Conservation (phyloP, 2,113 vertebrate genomes). For the Caracal caracal region DNA sequence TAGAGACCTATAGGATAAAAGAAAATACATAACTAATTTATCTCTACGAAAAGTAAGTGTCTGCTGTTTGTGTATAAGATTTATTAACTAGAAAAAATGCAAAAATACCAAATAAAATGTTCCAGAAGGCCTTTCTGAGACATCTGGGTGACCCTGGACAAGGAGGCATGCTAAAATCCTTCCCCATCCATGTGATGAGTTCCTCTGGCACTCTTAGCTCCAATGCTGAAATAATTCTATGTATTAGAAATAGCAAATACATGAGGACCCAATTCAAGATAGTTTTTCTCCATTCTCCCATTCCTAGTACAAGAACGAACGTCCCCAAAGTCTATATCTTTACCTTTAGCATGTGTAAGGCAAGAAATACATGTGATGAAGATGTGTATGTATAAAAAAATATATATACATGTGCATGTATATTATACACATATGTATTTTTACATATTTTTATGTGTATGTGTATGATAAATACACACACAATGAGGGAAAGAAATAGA, state of each 20-base stretch:
- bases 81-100: neutral
- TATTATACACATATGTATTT: neutral
- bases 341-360: neutral
- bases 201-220: neutral
- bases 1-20: neutral
- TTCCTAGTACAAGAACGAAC: neutral
- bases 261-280: neutral
- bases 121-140: neutral
- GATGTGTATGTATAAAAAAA: neutral
- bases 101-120: neutral
- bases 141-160: neutral
- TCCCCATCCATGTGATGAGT: neutral
- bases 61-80: neutral
- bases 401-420: neutral
- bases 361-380: neutral
- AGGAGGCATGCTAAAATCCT: neutral
- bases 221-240: neutral
- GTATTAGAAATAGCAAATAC: neutral
- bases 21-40: neutral
- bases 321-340: neutral
- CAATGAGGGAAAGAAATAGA: neutral
- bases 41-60: neutral
- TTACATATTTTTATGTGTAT: neutral
- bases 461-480: neutral
- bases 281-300: neutral